Evolutionary conservation across 2,797 vertebrate species (phyloP), one percentile per base, ranked within the genome.

Genomic region (Dendrocincla tyrannina): DNA sequence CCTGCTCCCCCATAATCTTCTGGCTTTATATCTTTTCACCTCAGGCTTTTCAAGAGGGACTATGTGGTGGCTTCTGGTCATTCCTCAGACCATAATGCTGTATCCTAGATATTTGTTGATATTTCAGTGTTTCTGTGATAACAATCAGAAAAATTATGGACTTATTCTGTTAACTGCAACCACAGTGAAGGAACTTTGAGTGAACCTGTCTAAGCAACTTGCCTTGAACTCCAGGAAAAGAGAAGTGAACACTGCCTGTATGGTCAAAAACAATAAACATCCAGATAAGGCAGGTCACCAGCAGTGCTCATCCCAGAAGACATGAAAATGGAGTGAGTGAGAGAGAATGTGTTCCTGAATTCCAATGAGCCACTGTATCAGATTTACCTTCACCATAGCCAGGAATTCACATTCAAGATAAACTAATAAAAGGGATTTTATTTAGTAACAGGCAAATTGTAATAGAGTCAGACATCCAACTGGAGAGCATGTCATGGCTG

Each of bases 391-490:
- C 55, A n/a, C 42, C 13, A 8, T 27, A 55, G 15, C 35, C 72
- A 93, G 52, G 68, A 88, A 93, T 94, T 88, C 90, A 49, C n/a
- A 50, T 82, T 88, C 75, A 86, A 86, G 87, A 75, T 79, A 95
- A 96, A 91, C 63, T 55, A 95, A 93, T 53, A 85, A 81, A 92
- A 68, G 56, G 41, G 28, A 83, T 93, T 92, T 95, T 91, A 84
- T 83, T 92, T 72, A 91, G 74, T 81, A 60, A 55, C 39, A 88
- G 63, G 56, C 83, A 94, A 89, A 77, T 90, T 91, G 59, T 91
- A 96, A 77, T 83, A 93, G 49, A 56, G 72, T 87, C 81, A 91
- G 81, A 56, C 46, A 60, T 78, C 85, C 35, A 93, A 56, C 46
- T 96, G 72, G 44, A 89, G 79, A 92, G 25, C 66, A 68, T 42